Conservation (phyloP, 2,113 vertebrate genomes). For the Alectura lathami region DNA sequence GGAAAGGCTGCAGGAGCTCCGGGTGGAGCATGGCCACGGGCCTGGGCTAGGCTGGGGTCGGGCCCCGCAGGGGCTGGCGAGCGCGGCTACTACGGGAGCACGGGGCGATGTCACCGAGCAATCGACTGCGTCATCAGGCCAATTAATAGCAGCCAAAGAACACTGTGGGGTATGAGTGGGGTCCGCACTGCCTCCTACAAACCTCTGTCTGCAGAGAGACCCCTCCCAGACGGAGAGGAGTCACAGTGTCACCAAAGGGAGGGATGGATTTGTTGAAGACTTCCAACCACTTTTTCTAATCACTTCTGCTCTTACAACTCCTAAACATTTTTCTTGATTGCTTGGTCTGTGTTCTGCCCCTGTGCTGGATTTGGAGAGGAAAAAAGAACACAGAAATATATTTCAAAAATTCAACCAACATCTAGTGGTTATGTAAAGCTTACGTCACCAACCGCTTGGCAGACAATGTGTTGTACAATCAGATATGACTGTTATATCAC, state of each 20-base stretch:
- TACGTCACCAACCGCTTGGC: constrained; percentile 56
- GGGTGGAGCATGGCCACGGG: not conserved
- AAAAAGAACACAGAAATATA: constrained; percentile 21
- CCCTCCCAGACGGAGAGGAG: not conserved
- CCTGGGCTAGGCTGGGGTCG: not conserved
- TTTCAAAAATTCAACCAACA: constrained; percentile 52
- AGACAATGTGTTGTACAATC: constrained; percentile 54
- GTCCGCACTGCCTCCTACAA: not conserved
- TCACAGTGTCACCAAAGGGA: not conserved
- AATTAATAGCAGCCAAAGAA: not conserved
- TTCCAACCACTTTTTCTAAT: not conserved
- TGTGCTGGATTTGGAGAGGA: not conserved
- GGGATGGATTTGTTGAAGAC: not conserved
- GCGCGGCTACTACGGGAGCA: fast-evolving
- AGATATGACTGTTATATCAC: constrained; percentile 58
- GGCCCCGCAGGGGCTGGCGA: not conserved
- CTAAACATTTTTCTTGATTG: not conserved
- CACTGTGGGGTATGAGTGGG: not conserved
- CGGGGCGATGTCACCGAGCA: not conserved
- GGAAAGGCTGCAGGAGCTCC: not conserved
- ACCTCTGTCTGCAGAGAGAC: not conserved
- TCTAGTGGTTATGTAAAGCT: constrained; percentile 58
- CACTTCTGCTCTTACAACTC: not conserved
- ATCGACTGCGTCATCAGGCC: not conserved
- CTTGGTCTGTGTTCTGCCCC: constrained; percentile 7